These are phyloP conservation scores for Cryptoprocta ferox DNA, from an alignment of 2,797 vertebrate species.

Conservation along the genomic window DNA sequence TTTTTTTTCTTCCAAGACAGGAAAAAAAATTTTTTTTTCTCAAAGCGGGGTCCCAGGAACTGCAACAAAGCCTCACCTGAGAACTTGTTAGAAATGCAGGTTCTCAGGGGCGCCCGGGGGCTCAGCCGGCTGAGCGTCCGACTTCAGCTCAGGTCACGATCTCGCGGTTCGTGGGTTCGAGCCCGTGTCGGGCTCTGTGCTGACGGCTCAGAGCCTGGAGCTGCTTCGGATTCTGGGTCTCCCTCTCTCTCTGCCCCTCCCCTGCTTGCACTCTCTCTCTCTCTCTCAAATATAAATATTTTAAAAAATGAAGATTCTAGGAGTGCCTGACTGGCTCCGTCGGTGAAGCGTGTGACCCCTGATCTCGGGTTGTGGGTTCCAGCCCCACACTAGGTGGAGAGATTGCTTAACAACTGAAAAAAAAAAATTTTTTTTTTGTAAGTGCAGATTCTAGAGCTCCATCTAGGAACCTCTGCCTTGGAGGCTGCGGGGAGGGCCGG, in stretches of 20 bases:
- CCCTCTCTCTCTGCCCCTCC: too few relatives aligned
- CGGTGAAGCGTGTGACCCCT: fast-evolving
- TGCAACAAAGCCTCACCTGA: neutral
- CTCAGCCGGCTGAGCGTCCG: fast-evolving
- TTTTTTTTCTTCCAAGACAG: neutral
- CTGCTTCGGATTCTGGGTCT: too few relatives aligned
- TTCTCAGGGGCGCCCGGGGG: neutral
- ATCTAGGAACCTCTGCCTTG: fast-evolving
- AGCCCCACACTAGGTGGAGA: neutral
- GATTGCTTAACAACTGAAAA: too few relatives aligned
- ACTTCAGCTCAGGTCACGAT: neutral
- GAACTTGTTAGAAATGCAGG: neutral
- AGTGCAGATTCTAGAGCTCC: neutral
- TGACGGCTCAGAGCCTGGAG: too few relatives aligned
- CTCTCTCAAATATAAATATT: too few relatives aligned
- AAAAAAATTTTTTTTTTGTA: too few relatives aligned
- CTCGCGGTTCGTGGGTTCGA: too few relatives aligned
- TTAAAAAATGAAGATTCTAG: neutral
- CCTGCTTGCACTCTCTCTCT: too few relatives aligned
- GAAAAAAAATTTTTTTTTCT: neutral
- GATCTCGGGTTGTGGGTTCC: neutral
- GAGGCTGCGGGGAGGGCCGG: neutral
- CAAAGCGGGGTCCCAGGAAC: neutral
- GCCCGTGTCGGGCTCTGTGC: too few relatives aligned
- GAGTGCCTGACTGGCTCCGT: neutral